A percentile compares a stretch with the other conserved stretches of the same genome.
Evolutionary conservation across 2,113 vertebrate genomes (phyloP).

Genomic region (Odocoileus virginianus): DNA sequence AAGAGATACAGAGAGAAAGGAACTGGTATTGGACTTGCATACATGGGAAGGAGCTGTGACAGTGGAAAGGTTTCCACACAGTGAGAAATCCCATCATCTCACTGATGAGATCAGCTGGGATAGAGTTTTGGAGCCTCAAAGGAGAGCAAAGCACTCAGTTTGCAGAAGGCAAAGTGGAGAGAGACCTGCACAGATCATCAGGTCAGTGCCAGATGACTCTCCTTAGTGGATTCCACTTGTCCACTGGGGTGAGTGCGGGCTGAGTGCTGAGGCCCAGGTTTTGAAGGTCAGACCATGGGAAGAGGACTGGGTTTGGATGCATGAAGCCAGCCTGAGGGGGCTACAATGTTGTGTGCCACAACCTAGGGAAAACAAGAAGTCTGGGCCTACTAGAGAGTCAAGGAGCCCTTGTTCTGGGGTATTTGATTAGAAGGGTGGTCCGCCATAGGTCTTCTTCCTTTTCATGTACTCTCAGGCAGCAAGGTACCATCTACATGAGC

Average conservation of each 20-base stretch:
- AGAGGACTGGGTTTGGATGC: neutral
- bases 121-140: neutral
- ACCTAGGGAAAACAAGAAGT: neutral
- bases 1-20: neutral
- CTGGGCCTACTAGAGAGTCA: neutral
- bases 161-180: neutral
- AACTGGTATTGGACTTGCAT: neutral
- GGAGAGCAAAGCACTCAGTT: neutral
- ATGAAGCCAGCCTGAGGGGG: neutral
- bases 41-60: neutral
- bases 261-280: neutral
- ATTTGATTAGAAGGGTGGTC: neutral
- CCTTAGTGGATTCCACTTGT: neutral
- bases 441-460: neutral
- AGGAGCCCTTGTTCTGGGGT: neutral
- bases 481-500: neutral
- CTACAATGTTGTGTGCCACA: neutral
- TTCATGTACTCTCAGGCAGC: neutral
- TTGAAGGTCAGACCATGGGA: neutral
- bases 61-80: neutral
- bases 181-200: neutral
- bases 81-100: neutral
- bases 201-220: neutral
- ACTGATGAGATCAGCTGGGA: neutral
- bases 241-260: neutral